These are phyloP conservation scores for Ectropis grisescens DNA, from an alignment of 1,140 invertebrate genomes.

Conservation along the genomic window DNA sequence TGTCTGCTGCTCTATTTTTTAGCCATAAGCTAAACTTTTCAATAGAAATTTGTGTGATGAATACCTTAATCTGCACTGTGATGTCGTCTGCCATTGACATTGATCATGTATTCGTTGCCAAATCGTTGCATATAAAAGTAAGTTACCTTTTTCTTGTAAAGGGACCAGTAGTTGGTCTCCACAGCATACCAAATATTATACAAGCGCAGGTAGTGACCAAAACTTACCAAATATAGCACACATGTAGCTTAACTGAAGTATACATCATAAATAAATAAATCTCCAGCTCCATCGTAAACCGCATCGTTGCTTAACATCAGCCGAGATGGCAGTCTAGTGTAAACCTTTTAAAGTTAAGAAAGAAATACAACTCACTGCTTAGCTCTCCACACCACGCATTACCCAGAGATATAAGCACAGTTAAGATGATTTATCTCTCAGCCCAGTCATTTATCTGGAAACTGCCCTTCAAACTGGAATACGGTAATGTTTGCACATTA, in stretches of 20 bases:
- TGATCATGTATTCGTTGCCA: slow-evolving; percentile 42
- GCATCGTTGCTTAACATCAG: too few species aligned
- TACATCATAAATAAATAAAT: not conserved
- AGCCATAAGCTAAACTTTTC: slow-evolving; percentile 20
- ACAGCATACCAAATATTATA: not conserved
- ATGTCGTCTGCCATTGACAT: slow-evolving; percentile 42
- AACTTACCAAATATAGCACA: not conserved
- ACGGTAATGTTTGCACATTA: not conserved
- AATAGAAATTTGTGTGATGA: slow-evolving; percentile 17
- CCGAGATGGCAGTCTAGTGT: too few species aligned
- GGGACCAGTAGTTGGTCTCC: not conserved
- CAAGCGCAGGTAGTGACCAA: not conserved
- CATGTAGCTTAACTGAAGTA: not conserved
- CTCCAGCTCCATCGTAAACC: too few species aligned
- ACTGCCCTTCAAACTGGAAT: not conserved
- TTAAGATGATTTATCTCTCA: too few species aligned
- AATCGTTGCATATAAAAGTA: slow-evolving; percentile 43
- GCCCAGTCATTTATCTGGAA: not conserved
- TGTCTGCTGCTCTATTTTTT: slow-evolving; percentile 40
- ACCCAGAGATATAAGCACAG: too few species aligned
- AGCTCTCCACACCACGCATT: too few species aligned
- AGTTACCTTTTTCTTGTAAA: slow-evolving; percentile 6
- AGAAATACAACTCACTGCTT: too few species aligned
- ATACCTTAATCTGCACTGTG: slow-evolving; percentile 34
- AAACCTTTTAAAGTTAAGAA: too few species aligned